phyloP scores from a whole-genome alignment of 2,888 invertebrate species.

The Stenurella melanura region DNA sequence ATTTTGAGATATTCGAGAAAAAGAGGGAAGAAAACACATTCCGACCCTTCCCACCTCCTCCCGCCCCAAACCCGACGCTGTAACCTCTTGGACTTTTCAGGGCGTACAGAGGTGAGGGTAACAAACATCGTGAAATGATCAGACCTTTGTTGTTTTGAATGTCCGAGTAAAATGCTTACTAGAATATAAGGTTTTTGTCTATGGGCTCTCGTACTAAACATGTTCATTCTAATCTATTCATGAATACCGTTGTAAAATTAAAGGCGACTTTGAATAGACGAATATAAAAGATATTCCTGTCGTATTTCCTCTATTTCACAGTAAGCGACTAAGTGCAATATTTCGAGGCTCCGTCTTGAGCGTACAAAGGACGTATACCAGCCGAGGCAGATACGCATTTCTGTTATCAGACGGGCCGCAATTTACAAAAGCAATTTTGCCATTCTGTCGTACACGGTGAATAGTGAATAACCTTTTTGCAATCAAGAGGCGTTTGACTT shows the following conservation, averaged over 20 bases:
- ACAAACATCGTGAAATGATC: too few species aligned
- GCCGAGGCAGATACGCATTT: background rate
- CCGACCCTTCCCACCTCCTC: too few species aligned
- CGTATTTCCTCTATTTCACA: background rate
- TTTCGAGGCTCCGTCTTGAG: background rate
- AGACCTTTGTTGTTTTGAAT: too few species aligned
- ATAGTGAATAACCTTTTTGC: background rate
- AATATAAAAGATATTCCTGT: background rate
- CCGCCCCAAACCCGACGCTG: too few species aligned
- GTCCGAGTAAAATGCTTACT: too few species aligned
- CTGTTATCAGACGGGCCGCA: background rate
- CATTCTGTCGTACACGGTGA: background rate
- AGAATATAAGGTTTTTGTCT: too few species aligned
- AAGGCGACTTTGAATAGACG: background rate
- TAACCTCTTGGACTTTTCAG: too few species aligned
- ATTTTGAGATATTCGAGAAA: too few species aligned
- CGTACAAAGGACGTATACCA: background rate
- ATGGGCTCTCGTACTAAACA: too few species aligned
- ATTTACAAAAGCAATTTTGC: background rate
- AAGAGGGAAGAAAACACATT: too few species aligned
- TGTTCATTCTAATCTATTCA: background rate
- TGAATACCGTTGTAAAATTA: background rate
- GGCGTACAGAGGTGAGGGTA: too few species aligned
- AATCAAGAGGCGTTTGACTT: background rate
- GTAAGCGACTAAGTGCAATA: slow-evolving; percentile 1